Base-by-base conservation (phyloP, 2,888 invertebrate genomes). In the Phyto melanocephala region DNA sequence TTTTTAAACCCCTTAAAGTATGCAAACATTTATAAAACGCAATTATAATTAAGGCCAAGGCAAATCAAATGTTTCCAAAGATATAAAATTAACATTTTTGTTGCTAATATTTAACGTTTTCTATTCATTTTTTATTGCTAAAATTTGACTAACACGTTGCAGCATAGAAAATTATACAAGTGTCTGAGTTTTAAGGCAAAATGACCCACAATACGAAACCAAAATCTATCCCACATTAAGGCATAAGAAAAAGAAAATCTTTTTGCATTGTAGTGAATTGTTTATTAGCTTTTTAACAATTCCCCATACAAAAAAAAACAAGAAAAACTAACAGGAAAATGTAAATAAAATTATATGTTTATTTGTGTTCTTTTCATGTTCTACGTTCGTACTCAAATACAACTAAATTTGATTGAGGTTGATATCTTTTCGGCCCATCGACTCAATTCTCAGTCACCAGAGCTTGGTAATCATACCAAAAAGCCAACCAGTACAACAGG, bases 391-490 rank as follows among this genome's bases (percentile, higher is more conserved):
- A 11, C 11, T 20, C n/a, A 13, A 17, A 40, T 47, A 47, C 68
- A 56, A 80, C 70, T 70, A 42, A 40, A 42, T 40, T 67, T 76
- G 75, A 76, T 75, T 76, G 52, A 47, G 71, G 67, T 54, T 28
- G 28, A 28, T 28, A 28, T 28, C 28, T 52, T 67, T 13, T 22
- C 42, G 42, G 8, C 13, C 47, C 10, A 45, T 11, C 17, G 4
- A 40, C 50, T 45, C 7, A 11, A 37, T 10, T 47, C 3, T 20
- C 47, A 20, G 47, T 17, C 10, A 20, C 33, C 37, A 24, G 13
- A 28, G 56, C 6, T 47, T 56, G 47, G 22, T 35, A 50, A 28
- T 72, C 54, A 33, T 42, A 42, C 54, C 5, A n/a, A 70, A 70
- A 70, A 45, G 56, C 20, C 20, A 42, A 2, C n/a, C 20, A 56